Evolutionary conservation across 2,113 vertebrate genomes (phyloP).

Genomic region (Steatornis caripensis): DNA sequence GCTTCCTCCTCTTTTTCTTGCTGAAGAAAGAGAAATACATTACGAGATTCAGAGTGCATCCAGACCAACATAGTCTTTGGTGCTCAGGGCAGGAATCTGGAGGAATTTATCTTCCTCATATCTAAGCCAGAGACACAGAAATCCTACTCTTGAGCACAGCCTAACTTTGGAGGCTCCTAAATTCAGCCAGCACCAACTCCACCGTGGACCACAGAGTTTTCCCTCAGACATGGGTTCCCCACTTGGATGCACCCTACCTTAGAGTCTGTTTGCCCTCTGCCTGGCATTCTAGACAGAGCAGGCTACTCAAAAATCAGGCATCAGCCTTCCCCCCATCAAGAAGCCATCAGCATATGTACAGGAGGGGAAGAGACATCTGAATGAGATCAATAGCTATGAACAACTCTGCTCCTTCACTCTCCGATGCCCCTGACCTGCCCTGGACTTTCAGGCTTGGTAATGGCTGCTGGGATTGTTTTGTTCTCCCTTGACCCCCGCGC

Average conservation of each 20-base stretch:
- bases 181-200: neutral
- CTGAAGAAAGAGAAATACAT: neutral
- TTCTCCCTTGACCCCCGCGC: fast-evolving
- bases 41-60: neutral
- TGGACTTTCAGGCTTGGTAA: neutral
- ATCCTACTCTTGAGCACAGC: neutral
- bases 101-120: neutral
- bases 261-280: neutral
- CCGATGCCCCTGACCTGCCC: neutral
- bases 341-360: neutral
- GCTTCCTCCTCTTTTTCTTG: neutral
- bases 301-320: neutral
- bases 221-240: neutral
- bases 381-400: neutral
- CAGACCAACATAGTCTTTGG: neutral
- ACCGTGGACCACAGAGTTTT: neutral
- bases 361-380: neutral
- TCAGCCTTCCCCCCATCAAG: neutral
- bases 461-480: fast-evolving
- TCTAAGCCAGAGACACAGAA: neutral
- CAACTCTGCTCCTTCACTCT: neutral
- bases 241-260: neutral
- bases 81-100: neutral
- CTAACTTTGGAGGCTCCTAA: neutral
- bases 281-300: neutral